phyloP scores from a whole-genome alignment of 2,113 vertebrate genomes.

The Gallinago media region DNA sequence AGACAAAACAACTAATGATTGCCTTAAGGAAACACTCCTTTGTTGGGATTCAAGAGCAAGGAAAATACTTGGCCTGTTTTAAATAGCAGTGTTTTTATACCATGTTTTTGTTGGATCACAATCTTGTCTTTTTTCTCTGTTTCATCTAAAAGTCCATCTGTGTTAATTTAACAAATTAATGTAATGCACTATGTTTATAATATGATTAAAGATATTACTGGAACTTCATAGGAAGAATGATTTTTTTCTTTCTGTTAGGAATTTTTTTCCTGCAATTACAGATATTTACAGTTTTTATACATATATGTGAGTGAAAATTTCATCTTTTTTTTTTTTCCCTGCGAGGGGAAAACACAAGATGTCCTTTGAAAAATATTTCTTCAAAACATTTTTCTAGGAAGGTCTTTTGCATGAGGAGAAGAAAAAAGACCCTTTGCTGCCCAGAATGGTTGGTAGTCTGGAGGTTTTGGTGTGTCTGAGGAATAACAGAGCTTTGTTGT shows the following conservation, averaged over 20 bases:
- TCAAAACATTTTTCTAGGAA: background rate
- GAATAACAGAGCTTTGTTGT: background rate
- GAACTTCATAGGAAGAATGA: background rate
- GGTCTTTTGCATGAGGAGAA: background rate
- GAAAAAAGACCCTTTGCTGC: background rate
- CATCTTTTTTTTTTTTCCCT: background rate
- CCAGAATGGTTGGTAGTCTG: background rate
- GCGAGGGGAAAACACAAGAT: background rate
- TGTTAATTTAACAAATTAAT: constrained; percentile 41
- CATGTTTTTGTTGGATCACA: background rate
- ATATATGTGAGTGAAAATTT: background rate
- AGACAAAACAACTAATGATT: background rate
- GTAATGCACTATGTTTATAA: background rate
- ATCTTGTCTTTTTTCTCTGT: background rate
- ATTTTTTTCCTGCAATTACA: background rate
- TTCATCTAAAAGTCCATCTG: constrained; percentile 21
- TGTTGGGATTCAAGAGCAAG: background rate
- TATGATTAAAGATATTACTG: constrained; percentile 12
- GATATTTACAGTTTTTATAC: background rate
- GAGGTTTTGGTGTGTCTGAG: background rate
- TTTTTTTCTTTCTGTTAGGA: background rate
- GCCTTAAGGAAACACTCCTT: background rate
- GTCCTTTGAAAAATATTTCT: background rate
- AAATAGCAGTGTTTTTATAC: background rate
- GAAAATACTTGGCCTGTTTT: background rate